Evolutionary conservation across 2,113 vertebrate genomes (phyloP).

Genomic region (Sapajus apella): DNA sequence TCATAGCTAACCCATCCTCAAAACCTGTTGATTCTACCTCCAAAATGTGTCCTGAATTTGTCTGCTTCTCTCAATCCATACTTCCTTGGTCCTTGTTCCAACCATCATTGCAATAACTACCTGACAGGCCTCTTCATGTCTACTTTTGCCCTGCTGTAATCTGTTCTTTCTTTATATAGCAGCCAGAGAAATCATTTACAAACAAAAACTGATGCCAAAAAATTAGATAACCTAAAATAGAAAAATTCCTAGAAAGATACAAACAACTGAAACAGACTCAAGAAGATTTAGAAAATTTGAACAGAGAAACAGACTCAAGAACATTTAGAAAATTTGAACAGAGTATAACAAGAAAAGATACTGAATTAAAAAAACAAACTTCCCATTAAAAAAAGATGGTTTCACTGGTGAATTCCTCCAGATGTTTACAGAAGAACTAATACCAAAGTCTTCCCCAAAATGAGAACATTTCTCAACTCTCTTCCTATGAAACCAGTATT

Average conservation of each 20-base stretch:
- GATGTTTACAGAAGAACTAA: background rate
- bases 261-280: background rate
- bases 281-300: background rate
- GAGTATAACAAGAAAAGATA: background rate
- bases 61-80: background rate
- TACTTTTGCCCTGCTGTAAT: background rate
- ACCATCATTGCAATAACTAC: background rate
- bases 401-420: background rate
- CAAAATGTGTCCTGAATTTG: background rate
- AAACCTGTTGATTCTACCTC: background rate
- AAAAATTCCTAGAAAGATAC: background rate
- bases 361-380: background rate
- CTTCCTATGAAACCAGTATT: background rate
- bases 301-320: background rate
- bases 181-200: background rate
- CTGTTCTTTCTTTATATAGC: background rate
- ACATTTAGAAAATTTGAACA: background rate
- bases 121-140: background rate
- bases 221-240: background rate
- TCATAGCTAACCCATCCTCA: background rate
- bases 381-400: background rate
- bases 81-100: background rate
- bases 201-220: background rate
- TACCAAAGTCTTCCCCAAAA: background rate
- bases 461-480: background rate